Percentiles rank a stretch among this genome's conserved stretches.
Evolutionary conservation across 2,797 vertebrate genomes (phyloP).

Genomic region (Enoplosus armatus): DNA sequence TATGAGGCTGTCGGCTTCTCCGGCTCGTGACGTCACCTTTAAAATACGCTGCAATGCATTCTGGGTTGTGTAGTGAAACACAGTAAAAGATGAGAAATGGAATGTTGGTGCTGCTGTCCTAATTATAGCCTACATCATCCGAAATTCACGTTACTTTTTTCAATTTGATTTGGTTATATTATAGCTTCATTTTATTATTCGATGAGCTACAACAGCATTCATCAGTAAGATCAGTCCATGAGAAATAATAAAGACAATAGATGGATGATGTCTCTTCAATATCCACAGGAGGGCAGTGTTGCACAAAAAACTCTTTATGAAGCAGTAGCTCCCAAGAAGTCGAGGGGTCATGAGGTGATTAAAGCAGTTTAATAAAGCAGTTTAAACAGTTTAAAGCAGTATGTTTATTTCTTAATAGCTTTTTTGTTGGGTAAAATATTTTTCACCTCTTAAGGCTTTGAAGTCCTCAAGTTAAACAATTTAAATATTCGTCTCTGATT

Average conservation of each 20-base stretch:
- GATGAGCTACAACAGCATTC: background rate
- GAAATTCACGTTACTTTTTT: background rate
- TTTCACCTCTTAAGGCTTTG: background rate
- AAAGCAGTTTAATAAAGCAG: no score
- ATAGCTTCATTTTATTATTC: background rate
- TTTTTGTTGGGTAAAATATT: background rate
- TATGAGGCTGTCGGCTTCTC: conserved; percentile 70
- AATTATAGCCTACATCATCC: fast-evolving
- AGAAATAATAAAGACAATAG: background rate
- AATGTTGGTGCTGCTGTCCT: background rate
- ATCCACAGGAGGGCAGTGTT: conserved; percentile 69
- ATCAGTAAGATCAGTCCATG: background rate
- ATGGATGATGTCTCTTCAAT: background rate
- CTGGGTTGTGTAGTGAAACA: conserved; percentile 61
- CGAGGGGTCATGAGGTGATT: background rate
- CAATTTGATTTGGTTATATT: fast-evolving
- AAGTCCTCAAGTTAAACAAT: background rate
- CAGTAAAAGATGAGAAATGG: fast-evolving
- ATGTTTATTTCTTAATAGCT: background rate
- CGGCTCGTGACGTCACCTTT: conserved; percentile 68
- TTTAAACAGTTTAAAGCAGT: background rate
- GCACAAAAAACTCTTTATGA: conserved; percentile 10
- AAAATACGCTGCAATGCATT: conserved; percentile 30
- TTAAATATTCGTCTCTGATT: background rate
- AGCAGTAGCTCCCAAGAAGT: background rate